A percentile compares a stretch with the other conserved stretches of the same genome.
Conservation (phyloP, 2,113 vertebrate species). For the Sapajus apella region DNA sequence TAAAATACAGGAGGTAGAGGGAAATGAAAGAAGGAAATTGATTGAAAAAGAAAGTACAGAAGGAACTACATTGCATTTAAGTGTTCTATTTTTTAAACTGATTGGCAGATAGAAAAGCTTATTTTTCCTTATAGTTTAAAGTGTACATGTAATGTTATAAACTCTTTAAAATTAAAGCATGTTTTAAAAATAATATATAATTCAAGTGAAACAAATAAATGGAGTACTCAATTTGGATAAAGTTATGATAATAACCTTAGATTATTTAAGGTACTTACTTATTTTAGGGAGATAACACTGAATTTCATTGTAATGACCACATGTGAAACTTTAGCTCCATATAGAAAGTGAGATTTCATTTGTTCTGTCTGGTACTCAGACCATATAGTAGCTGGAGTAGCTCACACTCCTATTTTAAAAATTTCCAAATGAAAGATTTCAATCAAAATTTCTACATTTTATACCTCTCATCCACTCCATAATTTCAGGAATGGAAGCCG, state of each 20-base stretch:
- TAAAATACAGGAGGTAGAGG: accelerated
- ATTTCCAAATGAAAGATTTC: neutral
- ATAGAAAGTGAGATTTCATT: neutral
- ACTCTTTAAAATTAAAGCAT: neutral
- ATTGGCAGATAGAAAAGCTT: neutral
- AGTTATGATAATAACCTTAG: neutral
- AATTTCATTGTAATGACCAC: neutral
- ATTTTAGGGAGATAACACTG: neutral
- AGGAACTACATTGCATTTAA: neutral
- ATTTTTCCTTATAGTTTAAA: neutral
- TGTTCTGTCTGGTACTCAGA: neutral
- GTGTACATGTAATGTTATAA: neutral
- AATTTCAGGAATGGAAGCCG: neutral
- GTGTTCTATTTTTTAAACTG: neutral
- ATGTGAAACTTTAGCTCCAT: neutral
- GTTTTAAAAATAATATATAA: conserved; percentile 1
- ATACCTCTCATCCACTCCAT: neutral
- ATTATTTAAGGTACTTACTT: conserved; percentile 23
- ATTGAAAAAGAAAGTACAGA: neutral
- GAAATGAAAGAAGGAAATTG: neutral
- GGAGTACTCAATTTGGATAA: neutral
- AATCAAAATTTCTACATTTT: neutral
- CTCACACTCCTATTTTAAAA: neutral
- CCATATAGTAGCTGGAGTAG: neutral
- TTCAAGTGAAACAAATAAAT: neutral